Base-by-base conservation (phyloP, 2,888 invertebrate genomes). In the Ormyrus labotus region DNA sequence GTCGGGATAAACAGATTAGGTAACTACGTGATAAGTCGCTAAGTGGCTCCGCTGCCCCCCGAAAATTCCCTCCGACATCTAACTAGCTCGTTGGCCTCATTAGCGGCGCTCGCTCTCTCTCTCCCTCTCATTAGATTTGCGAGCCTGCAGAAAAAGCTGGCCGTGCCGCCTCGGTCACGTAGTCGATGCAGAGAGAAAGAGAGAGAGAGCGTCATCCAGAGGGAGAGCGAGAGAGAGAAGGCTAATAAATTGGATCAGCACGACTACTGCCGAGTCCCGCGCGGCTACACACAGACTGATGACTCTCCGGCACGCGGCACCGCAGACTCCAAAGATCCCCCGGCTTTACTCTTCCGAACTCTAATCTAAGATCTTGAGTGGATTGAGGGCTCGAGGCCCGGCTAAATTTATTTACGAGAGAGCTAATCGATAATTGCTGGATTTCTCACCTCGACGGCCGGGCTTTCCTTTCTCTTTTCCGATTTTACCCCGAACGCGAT, bases 11-110 rank as follows among this genome's bases (percentile, higher is more conserved):
- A 90, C 90, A 90, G 90, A 90, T 90, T 90, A 90, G 89, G 90
- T 90, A 90, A 90, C 90, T 90, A 90, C 90, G 90, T 90, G 90
- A 90, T 90, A 90, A 90, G 90, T 90, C 90, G 89, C 90, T 90
- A 90, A 90, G 90, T 90, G 90, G 90, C 90, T 90, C 70, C 64
- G 50, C 81, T 84, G 84, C 86, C 86, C 86, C 86, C 86, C 89
- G 87, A 86, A 86, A 87, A 85, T 88, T 88, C 87, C 86, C 87
- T 87, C 87, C 86, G 87, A 90, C 89, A 89, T 90, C 90, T 89
- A 90, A 90, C 90, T 90, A 90, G 88, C 89, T 90, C 89, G 90
- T 90, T 90, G 90, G 89, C 85, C 88, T 90, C 89, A 90, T 90
- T 90, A 90, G 90, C 87, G 87, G 89, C 89, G 89, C 90, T 90